Base-by-base conservation (phyloP, 2,113 vertebrate species). In the Osmerus eperlanus region DNA sequence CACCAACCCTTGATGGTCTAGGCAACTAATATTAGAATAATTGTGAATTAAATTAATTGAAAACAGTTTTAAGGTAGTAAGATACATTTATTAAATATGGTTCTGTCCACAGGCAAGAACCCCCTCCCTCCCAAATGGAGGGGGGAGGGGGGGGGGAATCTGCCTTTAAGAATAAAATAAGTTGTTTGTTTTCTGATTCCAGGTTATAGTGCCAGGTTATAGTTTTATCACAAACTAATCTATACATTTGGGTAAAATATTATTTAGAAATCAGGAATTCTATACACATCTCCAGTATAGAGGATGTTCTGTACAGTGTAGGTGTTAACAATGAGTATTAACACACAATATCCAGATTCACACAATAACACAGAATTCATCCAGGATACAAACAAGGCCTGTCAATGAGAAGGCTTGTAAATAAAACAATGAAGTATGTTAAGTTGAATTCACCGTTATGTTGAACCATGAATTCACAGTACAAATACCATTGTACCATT, bases 251-350 rank as follows among this genome's bases (percentile, higher is more conserved):
- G 82, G 75, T 78, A 81, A 83, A 89, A 89, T 83, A 81, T 86
- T 88, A 88, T 85, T 87, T 88, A 86, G 90, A 89, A 90, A 83
- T 78, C 84, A 84, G 87, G 82, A 87, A 86, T 84, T 89, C 85
- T 89, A 87, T 86, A 92, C 82, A 83, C 76, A 28, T 88, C 85
- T 87, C 80, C 81, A 71, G 76, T 28, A 28, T 86, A 54, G 25
- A 84, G 85, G 79, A 77, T 79, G 76, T 83, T 89, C 88, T 89
- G 84, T 90, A 89, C 89, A 90, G 86, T 85, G 84, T 85, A 64
- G 83, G 77, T 81, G 81, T 88, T 92, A 92, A 90, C 91, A 93
- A 92, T 93, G 92, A 91, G 83, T 88, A 89, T 91, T 87, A 91
- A 85, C 89, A 90, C 78, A n/a, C 73, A 90, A 92, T 92, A 94